phyloP scores from a whole-genome alignment of 2,113 vertebrate genomes.

The Semicossyphus pulcher region DNA sequence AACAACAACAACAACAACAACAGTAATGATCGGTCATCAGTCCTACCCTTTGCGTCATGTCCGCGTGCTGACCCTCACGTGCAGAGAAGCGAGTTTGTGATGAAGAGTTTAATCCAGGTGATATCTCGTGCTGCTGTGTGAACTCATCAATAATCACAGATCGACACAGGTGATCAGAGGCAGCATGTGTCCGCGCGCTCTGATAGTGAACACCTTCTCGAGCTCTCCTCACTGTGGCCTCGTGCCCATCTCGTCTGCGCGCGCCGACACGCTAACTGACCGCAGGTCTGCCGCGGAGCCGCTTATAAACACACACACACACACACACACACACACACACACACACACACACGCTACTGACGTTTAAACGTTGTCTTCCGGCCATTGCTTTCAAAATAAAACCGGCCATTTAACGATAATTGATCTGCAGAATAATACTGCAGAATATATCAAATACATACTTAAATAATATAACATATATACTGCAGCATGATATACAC shows the following conservation, averaged over 20 bases:
- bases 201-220: too few species aligned
- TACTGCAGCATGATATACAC: too few species aligned
- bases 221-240: not conserved
- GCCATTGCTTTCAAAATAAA: conserved; percentile 54
- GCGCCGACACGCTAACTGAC: not conserved
- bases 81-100: too few species aligned
- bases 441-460: too few species aligned
- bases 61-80: not conserved
- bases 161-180: too few species aligned
- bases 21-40: not conserved
- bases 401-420: too few species aligned
- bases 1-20: too few species aligned
- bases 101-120: too few species aligned
- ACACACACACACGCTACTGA: not conserved
- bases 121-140: too few species aligned
- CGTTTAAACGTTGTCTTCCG: conserved; percentile 5
- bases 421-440: too few species aligned
- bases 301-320: not conserved
- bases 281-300: not conserved
- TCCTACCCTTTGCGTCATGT: not conserved
- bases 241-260: not conserved
- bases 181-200: not conserved
- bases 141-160: too few species aligned
- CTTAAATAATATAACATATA: too few species aligned
- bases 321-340: not conserved